These are phyloP conservation scores for Bugula neritina DNA, from an alignment of 2,888 invertebrate species.

Conservation along the genomic window DNA sequence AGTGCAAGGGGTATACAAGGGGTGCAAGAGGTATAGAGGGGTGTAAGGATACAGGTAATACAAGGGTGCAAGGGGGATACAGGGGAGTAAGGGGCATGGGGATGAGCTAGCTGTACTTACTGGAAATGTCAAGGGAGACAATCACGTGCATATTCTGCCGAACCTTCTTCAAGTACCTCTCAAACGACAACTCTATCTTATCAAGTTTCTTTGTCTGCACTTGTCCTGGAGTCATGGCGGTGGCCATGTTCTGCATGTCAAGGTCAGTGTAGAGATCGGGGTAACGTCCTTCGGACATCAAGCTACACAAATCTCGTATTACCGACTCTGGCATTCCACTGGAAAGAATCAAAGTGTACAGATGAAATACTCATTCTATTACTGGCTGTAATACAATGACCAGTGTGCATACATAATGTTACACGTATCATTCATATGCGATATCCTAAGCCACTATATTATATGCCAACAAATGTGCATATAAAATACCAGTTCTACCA, in stretches of 20 bases:
- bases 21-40: too few species aligned
- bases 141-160: slow-evolving; percentile 47
- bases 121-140: slow-evolving; percentile 44
- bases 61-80: too few species aligned
- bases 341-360: not conserved
- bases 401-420: slow-evolving; percentile 46
- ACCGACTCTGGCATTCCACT: slow-evolving; percentile 8
- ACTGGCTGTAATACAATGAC: slow-evolving; percentile 22
- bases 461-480: not conserved
- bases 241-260: slow-evolving; percentile 46
- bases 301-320: slow-evolving; percentile 41
- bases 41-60: too few species aligned
- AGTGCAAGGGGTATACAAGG: too few species aligned
- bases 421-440: slow-evolving; percentile 39
- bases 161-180: slow-evolving; percentile 42
- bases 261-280: slow-evolving; percentile 46
- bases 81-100: too few species aligned
- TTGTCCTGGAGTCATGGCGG: slow-evolving; percentile 49
- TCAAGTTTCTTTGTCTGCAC: slow-evolving; percentile 46
- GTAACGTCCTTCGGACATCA: slow-evolving; percentile 48
- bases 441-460: too few species aligned
- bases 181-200: slow-evolving; percentile 48
- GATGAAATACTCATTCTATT: not conserved
- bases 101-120: too few species aligned
- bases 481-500: not conserved